Percentiles rank a stretch among this genome's conserved stretches.
Conservation (phyloP, 2,113 vertebrate species). For the Thymallus thymallus region DNA sequence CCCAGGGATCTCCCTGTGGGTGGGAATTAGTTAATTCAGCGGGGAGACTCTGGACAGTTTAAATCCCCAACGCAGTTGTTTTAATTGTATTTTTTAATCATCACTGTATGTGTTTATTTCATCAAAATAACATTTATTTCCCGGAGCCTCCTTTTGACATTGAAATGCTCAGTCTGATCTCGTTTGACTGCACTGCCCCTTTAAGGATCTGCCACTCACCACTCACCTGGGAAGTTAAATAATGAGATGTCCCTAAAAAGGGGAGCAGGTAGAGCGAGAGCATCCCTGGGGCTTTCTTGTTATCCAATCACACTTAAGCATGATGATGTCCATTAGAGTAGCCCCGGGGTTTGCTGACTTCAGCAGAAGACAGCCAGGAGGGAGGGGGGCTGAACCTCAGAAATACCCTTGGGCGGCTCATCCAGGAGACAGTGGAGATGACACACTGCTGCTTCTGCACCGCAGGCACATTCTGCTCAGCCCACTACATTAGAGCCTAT, state of each 20-base stretch:
- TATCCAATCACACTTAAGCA: slow-evolving; percentile 29
- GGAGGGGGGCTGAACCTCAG: neutral
- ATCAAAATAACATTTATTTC: too few species aligned
- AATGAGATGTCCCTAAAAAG: neutral
- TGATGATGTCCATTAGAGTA: slow-evolving; percentile 18
- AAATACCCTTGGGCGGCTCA: slow-evolving; percentile 37
- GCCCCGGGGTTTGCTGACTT: slow-evolving; percentile 26
- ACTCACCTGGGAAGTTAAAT: neutral
- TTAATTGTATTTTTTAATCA: too few species aligned
- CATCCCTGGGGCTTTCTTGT: slow-evolving; percentile 6
- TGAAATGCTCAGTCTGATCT: too few species aligned
- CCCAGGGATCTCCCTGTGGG: neutral
- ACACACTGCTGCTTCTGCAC: neutral
- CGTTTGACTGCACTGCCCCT: too few species aligned
- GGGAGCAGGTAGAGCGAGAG: neutral
- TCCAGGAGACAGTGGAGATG: neutral
- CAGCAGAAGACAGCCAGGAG: slow-evolving; percentile 2
- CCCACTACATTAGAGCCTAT: neutral
- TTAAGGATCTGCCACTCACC: neutral
- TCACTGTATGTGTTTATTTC: too few species aligned
- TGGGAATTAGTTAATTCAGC: neutral
- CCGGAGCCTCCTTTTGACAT: too few species aligned
- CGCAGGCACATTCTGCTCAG: neutral
- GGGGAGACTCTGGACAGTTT: neutral
- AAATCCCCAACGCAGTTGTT: neutral